Conservation (phyloP, 53 echinoderm and acorn worm species). For the Paracentrotus lividus region DNA sequence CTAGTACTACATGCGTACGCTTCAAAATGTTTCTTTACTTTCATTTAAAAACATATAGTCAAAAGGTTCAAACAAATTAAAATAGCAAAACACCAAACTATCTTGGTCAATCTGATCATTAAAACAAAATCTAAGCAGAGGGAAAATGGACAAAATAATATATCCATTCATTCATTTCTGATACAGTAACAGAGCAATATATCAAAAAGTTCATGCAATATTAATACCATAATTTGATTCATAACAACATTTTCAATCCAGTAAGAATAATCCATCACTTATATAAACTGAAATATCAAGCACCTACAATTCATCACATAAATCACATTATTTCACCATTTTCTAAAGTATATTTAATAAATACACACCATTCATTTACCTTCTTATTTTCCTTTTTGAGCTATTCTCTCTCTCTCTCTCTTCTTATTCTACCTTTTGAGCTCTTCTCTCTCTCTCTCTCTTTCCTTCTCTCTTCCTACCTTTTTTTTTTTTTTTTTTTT, state of each 20-base stretch:
- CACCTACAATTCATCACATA: not conserved
- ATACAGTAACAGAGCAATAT: not conserved
- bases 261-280: not conserved
- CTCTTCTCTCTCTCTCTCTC: not conserved
- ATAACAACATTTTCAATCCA: not conserved
- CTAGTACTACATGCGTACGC: too few species aligned
- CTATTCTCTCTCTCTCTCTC: constrained; percentile 51
- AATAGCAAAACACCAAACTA: too few species aligned
- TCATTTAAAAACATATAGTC: too few species aligned
- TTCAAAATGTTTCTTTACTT: too few species aligned
- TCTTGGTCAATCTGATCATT: not conserved
- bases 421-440: not conserved
- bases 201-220: constrained; percentile 16
- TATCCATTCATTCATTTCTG: constrained; percentile 10
- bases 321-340: not conserved
- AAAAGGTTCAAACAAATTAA: too few species aligned
- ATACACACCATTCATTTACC: too few species aligned
- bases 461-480: not conserved
- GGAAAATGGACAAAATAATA: constrained; percentile 15
- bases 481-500: not conserved
- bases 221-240: not conserved
- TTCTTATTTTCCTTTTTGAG: too few species aligned
- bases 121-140: not conserved
- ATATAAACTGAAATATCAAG: not conserved
- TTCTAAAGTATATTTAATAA: not conserved